phyloP scores from a whole-genome alignment of 1,140 invertebrate genomes.

The Pristionchus pacificus region DNA sequence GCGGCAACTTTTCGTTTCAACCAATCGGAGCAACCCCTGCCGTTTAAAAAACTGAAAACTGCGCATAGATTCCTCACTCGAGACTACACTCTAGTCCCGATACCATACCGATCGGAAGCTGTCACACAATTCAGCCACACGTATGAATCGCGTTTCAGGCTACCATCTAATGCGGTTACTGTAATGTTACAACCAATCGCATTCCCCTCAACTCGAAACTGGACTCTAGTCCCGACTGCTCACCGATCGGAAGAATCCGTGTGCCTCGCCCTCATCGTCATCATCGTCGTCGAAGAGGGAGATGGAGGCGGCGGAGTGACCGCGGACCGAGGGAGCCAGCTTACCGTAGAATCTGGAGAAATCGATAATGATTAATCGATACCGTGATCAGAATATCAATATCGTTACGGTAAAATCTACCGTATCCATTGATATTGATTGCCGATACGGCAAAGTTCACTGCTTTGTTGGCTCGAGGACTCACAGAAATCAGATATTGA shows the following conservation, averaged over 20 bases:
- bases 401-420: not conserved
- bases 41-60: no score
- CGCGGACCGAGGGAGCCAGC: conserved; percentile 27
- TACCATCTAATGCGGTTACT: not conserved
- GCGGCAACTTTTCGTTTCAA: no score
- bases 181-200: not conserved
- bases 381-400: not conserved
- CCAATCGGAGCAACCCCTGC: no score
- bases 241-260: not conserved
- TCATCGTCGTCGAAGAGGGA: not conserved
- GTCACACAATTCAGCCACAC: no score
- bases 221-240: not conserved
- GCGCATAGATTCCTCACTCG: no score
- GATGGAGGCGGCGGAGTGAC: not conserved
- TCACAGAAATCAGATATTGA: not conserved
- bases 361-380: not conserved
- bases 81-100: no score
- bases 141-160: not conserved
- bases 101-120: no score
- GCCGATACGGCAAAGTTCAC: not conserved
- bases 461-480: not conserved
- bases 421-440: not conserved
- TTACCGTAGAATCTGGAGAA: conserved; percentile 39
- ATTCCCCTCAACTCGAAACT: not conserved
- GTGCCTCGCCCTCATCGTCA: not conserved